Base-by-base conservation (phyloP, 2,113 vertebrate genomes). In the Desmodus rotundus region DNA sequence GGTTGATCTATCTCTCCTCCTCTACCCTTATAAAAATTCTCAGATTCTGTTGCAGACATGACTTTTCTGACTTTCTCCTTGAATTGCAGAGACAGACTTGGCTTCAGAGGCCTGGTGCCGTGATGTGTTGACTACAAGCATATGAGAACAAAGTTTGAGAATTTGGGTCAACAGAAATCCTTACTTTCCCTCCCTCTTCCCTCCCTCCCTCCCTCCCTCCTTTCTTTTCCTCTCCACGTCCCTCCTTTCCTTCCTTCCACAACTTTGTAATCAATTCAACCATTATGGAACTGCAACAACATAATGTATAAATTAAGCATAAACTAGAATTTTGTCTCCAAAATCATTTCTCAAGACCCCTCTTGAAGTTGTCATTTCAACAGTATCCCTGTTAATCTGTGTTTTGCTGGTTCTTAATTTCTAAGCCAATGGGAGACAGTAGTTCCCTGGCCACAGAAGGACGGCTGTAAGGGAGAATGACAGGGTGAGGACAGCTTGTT, bases 21-120 rank as follows among this genome's bases (percentile, higher is more conserved):
- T 31, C 38, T 47, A n/a, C 28, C 4, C 3, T 15, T 93, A 67
- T n/a, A 28, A 82, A 91, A 11, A 77, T 77, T 77, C 24, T 93
- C 86, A 86, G 17, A 47, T 89, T 96, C 28, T 41, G 7, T 86
- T 86, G 22, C 41, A 89, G 41, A 88, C 33, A 22, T 13, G 28
- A 22, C 3, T 83, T 63, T 61, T 77, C 56, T 68, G 26, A 45
- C 31, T 94, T 85, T 96, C 41, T 87, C 9, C 24, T 91, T 91
- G 41, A 33, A 67, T 41, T 78, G 78, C 65, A 73, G 33, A 58
- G 43, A 67, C 2, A 50, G 22, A 43, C n/a, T 73, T 93, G 70
- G 17, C 14, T 81, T 91, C 33, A 26, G 87, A 70, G 36, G 52
- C 41, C 54, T 68, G 28, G 16, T 56, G 33, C 7, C 47, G 17